Percentiles rank a stretch among this genome's conserved stretches.
phyloP scores from a whole-genome alignment of 2,797 vertebrate species.

The Propithecus deckenii region DNA sequence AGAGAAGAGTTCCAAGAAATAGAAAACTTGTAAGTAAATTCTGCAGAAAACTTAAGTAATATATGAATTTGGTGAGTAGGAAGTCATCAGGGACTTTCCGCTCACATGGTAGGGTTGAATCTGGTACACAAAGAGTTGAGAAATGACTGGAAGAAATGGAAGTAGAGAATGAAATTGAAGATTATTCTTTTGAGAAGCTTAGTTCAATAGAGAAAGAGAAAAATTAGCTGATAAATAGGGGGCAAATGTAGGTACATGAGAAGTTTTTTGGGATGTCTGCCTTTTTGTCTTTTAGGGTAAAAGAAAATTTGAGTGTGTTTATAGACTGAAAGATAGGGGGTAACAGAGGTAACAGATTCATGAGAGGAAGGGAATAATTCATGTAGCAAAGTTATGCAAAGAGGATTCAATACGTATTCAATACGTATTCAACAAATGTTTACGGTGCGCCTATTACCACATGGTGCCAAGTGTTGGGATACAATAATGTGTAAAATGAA shows the following conservation, averaged over 20 bases:
- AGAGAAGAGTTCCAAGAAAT: conserved; percentile 25
- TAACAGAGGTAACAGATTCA: background rate
- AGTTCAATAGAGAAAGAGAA: background rate
- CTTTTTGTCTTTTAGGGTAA: background rate
- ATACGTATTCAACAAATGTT: background rate
- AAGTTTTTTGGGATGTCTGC: background rate
- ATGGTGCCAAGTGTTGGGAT: background rate
- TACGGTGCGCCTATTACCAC: background rate
- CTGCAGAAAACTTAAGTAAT: conserved; percentile 31
- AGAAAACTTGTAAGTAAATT: background rate
- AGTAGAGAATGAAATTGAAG: background rate
- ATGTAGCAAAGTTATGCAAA: background rate
- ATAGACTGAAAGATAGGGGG: background rate
- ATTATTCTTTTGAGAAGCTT: background rate
- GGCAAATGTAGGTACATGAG: background rate
- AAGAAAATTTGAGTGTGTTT: background rate
- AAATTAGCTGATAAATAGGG: background rate
- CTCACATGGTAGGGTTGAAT: background rate
- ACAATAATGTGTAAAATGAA: background rate
- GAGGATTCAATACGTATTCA: background rate
- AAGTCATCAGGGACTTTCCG: background rate
- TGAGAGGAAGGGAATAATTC: background rate
- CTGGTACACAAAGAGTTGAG: background rate
- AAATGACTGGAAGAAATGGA: background rate
- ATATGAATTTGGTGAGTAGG: background rate